Evolutionary conservation across 2,113 vertebrate genomes (phyloP), one percentile per base, ranked within the genome.

Genomic region (Festucalex cinctus): DNA sequence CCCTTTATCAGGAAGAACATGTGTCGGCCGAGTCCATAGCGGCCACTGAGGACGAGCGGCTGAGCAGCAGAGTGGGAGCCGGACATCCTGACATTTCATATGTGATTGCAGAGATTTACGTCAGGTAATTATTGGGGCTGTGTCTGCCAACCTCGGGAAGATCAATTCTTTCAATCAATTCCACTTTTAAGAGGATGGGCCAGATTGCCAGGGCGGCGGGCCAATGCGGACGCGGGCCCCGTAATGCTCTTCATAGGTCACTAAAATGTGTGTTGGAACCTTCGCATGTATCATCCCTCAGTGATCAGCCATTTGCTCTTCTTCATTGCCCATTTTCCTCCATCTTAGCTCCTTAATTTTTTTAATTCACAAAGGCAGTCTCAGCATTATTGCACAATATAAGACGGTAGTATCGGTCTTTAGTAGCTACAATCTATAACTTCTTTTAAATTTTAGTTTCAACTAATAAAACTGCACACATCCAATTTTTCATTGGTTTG

Each of bases 121-220:
- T 88, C 83, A 85, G 87, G 89, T 91, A 91, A 90, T 92, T 90
- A 89, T 87, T 72, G 76, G 75, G 66, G 75, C 85, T 78, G 62
- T 85, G 87, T 89, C 88, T 89, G 87, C 81, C 81, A 88, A 85
- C 84, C 85, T 74, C 48, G 80, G 70, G 68, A 83, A 81, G 86
- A 92, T 92, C 91, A 92, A 91, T 92, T 89, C 66, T 84, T 91
- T 88, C 88, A 89, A 89, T 90, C 91, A 90, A 90, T 90, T 89
- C 81, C 81, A 85, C 86, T 91, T 91, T 92, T 88, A 90, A 91
- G 87, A 90, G 89, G 88, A 91, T 88, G 86, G 88, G 78, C 86
- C 84, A 88, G 86, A 89, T 91, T 90, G 88, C 85, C 68, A 77
- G 71, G 70, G 81, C 83, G 75, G 85, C 80, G 81, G 82, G 79